These are phyloP conservation scores for Perca fluviatilis DNA, from an alignment of 2,113 vertebrate genomes.

Conservation along the genomic window DNA sequence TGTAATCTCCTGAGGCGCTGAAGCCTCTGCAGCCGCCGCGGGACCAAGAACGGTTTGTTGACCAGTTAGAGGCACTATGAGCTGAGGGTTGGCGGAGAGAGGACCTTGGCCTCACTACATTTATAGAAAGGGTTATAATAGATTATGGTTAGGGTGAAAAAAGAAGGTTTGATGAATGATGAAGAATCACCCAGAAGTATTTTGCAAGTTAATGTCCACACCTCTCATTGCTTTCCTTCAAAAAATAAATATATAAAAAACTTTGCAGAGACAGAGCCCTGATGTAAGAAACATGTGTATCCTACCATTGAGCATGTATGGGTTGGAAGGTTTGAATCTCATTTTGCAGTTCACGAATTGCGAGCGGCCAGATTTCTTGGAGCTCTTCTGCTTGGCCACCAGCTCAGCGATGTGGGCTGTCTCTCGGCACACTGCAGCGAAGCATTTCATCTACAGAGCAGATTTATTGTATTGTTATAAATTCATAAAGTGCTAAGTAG, in stretches of 20 bases:
- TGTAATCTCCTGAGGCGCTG: slow-evolving; percentile 69
- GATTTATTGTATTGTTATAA: background rate
- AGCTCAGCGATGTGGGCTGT: slow-evolving; percentile 90
- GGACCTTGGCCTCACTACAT: slow-evolving; percentile 87
- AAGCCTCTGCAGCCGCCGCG: slow-evolving; percentile 39
- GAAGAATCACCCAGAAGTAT: background rate
- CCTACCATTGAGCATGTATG: slow-evolving; percentile 87
- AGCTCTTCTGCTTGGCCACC: slow-evolving; percentile 89
- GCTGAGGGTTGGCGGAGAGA: slow-evolving; percentile 89
- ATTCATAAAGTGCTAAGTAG: background rate
- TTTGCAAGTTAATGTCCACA: background rate
- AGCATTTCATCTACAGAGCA: slow-evolving; percentile 85
- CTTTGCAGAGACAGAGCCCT: background rate
- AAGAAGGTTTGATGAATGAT: background rate
- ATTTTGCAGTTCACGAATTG: slow-evolving; percentile 90
- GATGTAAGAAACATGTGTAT: background rate
- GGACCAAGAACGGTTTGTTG: slow-evolving; percentile 42
- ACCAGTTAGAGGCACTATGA: slow-evolving; percentile 54
- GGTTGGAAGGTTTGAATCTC: slow-evolving; percentile 88
- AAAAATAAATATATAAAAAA: background rate
- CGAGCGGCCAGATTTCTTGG: slow-evolving; percentile 85
- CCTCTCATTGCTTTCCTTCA: background rate
- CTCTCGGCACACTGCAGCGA: slow-evolving; percentile 87
- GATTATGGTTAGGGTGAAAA: background rate
- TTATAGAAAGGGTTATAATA: background rate